phyloP scores from a whole-genome alignment of 2,888 invertebrate species.

The Orthonevra nobilis region DNA sequence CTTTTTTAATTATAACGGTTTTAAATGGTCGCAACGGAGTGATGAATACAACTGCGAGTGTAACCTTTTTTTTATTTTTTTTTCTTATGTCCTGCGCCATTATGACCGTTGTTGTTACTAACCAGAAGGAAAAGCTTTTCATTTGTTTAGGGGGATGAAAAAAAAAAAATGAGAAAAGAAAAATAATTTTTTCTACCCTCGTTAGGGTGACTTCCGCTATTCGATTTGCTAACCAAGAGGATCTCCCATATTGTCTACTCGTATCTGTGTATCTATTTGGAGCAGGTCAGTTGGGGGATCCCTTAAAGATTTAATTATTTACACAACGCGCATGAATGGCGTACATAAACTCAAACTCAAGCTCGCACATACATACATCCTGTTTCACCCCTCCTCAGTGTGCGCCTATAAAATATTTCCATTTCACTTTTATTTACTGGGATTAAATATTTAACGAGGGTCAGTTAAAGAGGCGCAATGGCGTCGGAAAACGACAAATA shows the following conservation, averaged over 20 bases:
- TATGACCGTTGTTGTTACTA: constrained; percentile 42
- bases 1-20: constrained; percentile 67
- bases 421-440: constrained; percentile 70
- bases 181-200: constrained; percentile 46
- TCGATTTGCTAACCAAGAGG: constrained; percentile 39
- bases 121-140: no score
- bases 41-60: constrained; percentile 36
- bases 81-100: constrained; percentile 9
- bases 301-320: constrained; percentile 66
- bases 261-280: constrained; percentile 51
- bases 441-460: constrained; percentile 70
- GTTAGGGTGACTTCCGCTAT: constrained; percentile 64
- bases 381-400: constrained; percentile 5
- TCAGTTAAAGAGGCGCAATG: constrained; percentile 42
- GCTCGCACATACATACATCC: no score
- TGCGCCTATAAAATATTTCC: constrained; percentile 57
- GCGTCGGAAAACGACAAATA: constrained; percentile 1
- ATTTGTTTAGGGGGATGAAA: background rate
- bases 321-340: constrained; percentile 55
- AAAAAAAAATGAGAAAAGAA: background rate
- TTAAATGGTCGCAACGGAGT: constrained; percentile 62
- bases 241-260: constrained; percentile 28
- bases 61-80: no score
- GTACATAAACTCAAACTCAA: no score
- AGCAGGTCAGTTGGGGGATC: constrained; percentile 63